Conservation (phyloP, 2,797 vertebrate species). For the Fringilla coelebs region DNA sequence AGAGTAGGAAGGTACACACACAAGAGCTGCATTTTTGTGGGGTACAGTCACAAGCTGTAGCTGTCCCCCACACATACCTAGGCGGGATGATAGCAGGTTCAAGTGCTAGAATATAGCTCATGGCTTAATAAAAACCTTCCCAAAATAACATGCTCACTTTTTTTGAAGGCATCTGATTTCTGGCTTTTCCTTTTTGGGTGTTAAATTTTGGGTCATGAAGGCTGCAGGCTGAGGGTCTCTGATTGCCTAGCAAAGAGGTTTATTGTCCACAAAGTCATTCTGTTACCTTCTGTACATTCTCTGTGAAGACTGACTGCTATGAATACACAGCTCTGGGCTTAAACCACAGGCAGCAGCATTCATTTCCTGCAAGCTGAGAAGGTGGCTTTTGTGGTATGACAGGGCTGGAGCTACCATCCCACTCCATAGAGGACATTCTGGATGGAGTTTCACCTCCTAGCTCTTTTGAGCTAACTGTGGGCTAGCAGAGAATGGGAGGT, state of each 20-base stretch:
- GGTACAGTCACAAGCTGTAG: background rate
- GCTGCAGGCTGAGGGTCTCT: background rate
- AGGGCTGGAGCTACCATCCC: background rate
- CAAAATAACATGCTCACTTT: background rate
- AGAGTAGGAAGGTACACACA: background rate
- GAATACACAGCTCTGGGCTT: background rate
- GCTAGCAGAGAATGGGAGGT: background rate
- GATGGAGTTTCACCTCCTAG: background rate
- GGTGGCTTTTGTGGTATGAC: background rate
- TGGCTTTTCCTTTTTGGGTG: background rate
- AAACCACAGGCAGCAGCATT: background rate
- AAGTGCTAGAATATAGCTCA: background rate
- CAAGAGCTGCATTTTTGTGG: background rate
- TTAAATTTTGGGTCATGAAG: background rate
- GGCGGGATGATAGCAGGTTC: background rate
- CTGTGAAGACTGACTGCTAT: background rate
- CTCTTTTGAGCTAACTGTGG: background rate
- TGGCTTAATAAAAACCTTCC: background rate
- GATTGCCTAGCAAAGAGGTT: background rate
- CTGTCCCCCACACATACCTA: background rate
- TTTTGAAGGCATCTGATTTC: background rate
- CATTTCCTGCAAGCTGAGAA: background rate
- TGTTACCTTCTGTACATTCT: background rate
- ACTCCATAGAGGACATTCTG: background rate
- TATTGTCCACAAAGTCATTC: background rate